These are phyloP conservation scores for Aquatica leii DNA, from an alignment of 2,888 invertebrate genomes.

Conservation along the genomic window DNA sequence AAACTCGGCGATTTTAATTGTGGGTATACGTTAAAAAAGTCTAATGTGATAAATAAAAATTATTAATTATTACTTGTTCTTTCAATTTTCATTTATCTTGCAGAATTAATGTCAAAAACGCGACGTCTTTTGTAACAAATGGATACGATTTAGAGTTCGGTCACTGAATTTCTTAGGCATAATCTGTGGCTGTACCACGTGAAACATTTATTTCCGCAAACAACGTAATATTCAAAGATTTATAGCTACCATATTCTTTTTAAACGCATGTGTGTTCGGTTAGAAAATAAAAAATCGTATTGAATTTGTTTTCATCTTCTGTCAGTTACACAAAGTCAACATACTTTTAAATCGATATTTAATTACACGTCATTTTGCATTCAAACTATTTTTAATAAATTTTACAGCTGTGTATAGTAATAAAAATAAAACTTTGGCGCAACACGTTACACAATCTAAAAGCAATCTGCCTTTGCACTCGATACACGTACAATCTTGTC, in stretches of 20 bases:
- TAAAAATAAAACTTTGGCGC: too few relatives aligned
- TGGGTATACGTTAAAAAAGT: conserved; percentile 19
- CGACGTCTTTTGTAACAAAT: conserved; percentile 26
- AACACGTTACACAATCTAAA: too few relatives aligned
- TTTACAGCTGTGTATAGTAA: too few relatives aligned
- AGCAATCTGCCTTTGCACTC: conserved; percentile 17
- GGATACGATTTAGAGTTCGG: conserved; percentile 24
- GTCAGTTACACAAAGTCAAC: too few relatives aligned
- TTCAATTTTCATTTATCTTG: conserved; percentile 27
- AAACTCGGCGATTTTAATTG: conserved; percentile 30
- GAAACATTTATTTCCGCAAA: conserved; percentile 27
- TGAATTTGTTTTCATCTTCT: conserved; percentile 6
- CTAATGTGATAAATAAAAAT: conserved; percentile 26
- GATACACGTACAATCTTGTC: conserved; percentile 38
- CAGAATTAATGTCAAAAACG: conserved; percentile 27
- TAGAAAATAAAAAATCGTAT: conserved; percentile 1
- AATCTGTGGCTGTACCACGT: conserved; percentile 21
- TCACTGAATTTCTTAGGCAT: conserved; percentile 21
- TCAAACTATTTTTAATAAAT: too few relatives aligned
- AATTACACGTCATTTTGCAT: too few relatives aligned
- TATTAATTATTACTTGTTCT: conserved; percentile 31
- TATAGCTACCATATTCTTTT: conserved; percentile 24
- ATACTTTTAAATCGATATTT: too few relatives aligned
- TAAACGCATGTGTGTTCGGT: conserved; percentile 15
- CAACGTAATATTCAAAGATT: conserved; percentile 30